Percentiles rank a stretch among this genome's conserved stretches.
Evolutionary conservation across 2,797 vertebrate species (phyloP).

Genomic region (Yasuhikotakia modesta): DNA sequence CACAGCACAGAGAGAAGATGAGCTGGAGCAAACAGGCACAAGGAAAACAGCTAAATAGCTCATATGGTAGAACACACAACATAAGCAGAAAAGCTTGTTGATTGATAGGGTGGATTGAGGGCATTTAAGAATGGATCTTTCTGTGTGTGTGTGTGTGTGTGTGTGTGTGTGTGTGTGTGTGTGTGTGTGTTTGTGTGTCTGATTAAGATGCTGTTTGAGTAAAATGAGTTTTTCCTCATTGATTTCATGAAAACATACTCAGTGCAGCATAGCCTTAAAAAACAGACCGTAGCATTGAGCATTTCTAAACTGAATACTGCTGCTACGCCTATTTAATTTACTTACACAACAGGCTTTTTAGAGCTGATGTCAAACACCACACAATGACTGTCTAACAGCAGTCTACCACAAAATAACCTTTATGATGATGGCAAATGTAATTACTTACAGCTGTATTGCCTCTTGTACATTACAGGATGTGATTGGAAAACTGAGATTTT

Average conservation of each 20-base stretch:
- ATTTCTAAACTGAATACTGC: constrained; percentile 11
- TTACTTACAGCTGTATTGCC: constrained; percentile 17
- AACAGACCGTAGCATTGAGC: not conserved
- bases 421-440: not conserved
- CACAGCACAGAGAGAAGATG: not conserved
- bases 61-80: not conserved
- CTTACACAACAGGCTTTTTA: constrained; percentile 24
- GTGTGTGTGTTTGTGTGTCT: constrained; percentile 11
- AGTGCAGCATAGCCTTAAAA: constrained; percentile 19
- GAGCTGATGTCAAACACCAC: constrained; percentile 1
- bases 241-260: constrained; percentile 32
- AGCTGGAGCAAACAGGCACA: not conserved
- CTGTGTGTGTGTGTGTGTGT: constrained; percentile 4
- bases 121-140: constrained; percentile 28
- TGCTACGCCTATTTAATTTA: not conserved
- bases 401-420: constrained; percentile 15
- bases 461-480: constrained; percentile 6
- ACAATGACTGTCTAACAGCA: not conserved
- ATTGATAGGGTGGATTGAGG: not conserved
- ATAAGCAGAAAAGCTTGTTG: not conserved
- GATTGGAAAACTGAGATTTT: not conserved
- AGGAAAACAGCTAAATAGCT: not conserved
- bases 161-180: constrained; percentile 1
- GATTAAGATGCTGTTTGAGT: not conserved
- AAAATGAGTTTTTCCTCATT: constrained; percentile 10